These are phyloP conservation scores for Brachycybe producta DNA, from an alignment of 2,888 invertebrate genomes.

Conservation along the genomic window DNA sequence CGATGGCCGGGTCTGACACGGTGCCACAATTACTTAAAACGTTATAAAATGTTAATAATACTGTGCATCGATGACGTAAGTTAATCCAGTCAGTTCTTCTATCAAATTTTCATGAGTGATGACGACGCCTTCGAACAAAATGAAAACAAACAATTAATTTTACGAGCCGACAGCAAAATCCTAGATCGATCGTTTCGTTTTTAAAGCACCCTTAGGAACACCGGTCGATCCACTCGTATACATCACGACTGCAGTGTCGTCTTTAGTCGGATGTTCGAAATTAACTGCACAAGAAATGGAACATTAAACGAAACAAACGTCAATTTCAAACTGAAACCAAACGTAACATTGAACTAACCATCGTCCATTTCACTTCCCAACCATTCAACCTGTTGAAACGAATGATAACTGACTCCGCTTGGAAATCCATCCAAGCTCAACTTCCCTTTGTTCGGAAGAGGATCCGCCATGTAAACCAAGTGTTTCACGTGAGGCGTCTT, in stretches of 20 bases:
- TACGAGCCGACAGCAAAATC: background rate
- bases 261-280: conserved; percentile 38
- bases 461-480: conserved; percentile 74
- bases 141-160: background rate
- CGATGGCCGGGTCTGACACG: no score
- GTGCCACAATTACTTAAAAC: no score
- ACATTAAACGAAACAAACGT: conserved; percentile 3
- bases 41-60: conserved; percentile 48
- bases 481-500: conserved; percentile 61
- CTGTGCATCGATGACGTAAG: conserved; percentile 15
- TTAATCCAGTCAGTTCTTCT: conserved; percentile 57
- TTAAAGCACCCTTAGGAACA: conserved; percentile 76
- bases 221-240: conserved; percentile 98
- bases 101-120: conserved; percentile 49
- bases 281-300: conserved; percentile 10
- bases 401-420: conserved; percentile 55
- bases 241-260: conserved; percentile 92
- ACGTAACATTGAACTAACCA: conserved; percentile 26
- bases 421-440: conserved; percentile 51
- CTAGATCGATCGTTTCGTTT: background rate
- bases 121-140: conserved; percentile 10
- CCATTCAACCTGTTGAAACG: conserved; percentile 57
- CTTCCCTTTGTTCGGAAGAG: no score
- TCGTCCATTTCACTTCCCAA: conserved; percentile 35
- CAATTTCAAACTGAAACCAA: background rate